Conservation (phyloP, 2,113 vertebrate species). For the Siniperca knerii region DNA sequence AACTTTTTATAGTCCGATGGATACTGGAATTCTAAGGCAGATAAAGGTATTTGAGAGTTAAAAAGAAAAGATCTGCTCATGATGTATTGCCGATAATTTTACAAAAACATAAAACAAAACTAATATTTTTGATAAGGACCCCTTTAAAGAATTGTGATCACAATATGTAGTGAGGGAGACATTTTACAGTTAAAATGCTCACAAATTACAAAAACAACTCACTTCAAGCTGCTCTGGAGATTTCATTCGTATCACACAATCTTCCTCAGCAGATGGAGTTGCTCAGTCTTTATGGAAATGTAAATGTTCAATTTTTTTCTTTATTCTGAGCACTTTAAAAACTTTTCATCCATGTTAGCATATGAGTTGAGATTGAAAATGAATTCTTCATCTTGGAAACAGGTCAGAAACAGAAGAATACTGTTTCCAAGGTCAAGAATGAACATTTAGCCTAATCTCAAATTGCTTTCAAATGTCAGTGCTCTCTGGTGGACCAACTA, state of each 20-base stretch:
- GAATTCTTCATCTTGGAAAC: background rate
- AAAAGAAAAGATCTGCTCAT: too few species aligned
- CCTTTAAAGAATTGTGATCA: too few species aligned
- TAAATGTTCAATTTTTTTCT: too few species aligned
- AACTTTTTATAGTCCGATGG: background rate
- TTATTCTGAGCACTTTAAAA: background rate
- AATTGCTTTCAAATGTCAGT: too few species aligned
- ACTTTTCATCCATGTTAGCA: background rate
- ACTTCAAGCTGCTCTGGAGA: too few species aligned
- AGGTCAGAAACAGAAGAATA: background rate
- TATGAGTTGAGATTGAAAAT: background rate
- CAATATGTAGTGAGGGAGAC: too few species aligned
- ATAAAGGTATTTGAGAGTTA: background rate
- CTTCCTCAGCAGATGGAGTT: too few species aligned
- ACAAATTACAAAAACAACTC: too few species aligned
- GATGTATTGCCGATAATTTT: too few species aligned
- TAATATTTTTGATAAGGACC: background rate
- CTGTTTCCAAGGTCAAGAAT: background rate
- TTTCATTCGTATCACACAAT: too few species aligned
- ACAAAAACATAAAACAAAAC: background rate
- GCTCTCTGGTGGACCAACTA: constrained; percentile 15
- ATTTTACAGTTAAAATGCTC: too few species aligned
- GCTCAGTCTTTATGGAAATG: too few species aligned
- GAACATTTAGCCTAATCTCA: background rate
- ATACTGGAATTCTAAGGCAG: background rate